Evolutionary conservation across 2,797 vertebrate genomes (phyloP).

Genomic region (Semaprochilodus insignis): DNA sequence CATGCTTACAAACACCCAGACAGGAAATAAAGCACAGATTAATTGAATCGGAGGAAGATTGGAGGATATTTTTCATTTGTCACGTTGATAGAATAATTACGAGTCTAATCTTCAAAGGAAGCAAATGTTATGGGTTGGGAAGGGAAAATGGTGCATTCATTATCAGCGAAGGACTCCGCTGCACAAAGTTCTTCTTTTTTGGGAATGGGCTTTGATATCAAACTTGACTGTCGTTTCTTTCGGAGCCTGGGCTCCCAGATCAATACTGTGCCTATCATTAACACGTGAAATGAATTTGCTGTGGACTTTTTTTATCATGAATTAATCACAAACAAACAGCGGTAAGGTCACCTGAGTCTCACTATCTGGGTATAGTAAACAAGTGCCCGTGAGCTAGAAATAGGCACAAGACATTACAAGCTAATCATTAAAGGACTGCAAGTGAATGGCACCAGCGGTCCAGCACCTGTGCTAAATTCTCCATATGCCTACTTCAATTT

Average conservation of each 20-base stretch:
- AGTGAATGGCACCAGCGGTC: slow-evolving; percentile 8
- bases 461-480: slow-evolving; percentile 45
- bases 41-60: slow-evolving; percentile 58
- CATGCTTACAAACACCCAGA: slow-evolving; percentile 56
- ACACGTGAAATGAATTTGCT: slow-evolving; percentile 32
- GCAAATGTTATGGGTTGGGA: slow-evolving; percentile 55
- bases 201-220: neutral
- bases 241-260: slow-evolving; percentile 20
- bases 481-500: slow-evolving; percentile 50
- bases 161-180: slow-evolving; percentile 39
- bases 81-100: slow-evolving; percentile 61
- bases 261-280: slow-evolving; percentile 24
- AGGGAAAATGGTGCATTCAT: slow-evolving; percentile 33
- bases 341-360: neutral
- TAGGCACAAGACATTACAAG: neutral
- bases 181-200: neutral
- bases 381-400: neutral
- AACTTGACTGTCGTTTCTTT: slow-evolving; percentile 18
- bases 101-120: slow-evolving; percentile 58
- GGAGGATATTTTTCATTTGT: slow-evolving; percentile 60
- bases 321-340: slow-evolving; percentile 15
- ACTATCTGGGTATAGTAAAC: neutral
- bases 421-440: slow-evolving; percentile 1
- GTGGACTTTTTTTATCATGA: slow-evolving; percentile 1
- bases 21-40: slow-evolving; percentile 58